Evolutionary conservation across 2,888 invertebrate genomes (phyloP).

Genomic region (Cheilosia scutellata): DNA sequence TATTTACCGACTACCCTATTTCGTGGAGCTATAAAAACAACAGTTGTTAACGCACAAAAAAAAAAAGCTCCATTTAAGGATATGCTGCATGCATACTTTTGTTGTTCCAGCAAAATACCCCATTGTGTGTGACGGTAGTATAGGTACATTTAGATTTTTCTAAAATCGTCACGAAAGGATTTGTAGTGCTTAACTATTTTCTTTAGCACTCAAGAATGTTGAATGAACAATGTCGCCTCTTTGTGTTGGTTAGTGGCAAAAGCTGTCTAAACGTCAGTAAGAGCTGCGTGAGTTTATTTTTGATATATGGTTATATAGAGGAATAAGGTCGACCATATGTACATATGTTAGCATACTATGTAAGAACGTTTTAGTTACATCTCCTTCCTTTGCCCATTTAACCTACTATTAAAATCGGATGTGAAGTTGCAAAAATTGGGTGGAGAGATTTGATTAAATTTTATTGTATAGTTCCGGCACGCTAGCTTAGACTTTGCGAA

Average conservation of each 20-base stretch:
- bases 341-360: neutral
- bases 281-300: constrained; percentile 37
- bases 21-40: constrained; percentile 12
- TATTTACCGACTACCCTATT: constrained; percentile 6
- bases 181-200: constrained; percentile 4
- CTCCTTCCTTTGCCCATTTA: neutral
- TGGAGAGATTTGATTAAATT: neutral
- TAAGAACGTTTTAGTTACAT: constrained; percentile 36
- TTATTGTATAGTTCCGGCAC: neutral
- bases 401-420: neutral
- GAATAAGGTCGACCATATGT: neutral
- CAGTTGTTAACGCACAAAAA: neutral
- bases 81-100: constrained; percentile 28
- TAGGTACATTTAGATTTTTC: constrained; percentile 4
- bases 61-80: constrained; percentile 22
- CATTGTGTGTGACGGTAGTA: constrained; percentile 8
- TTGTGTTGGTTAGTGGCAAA: constrained; percentile 4
- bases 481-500: neutral
- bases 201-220: constrained; percentile 20
- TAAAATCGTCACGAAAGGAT: constrained; percentile 49
- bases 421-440: neutral
- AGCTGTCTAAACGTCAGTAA: neutral
- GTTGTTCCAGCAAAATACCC: constrained; percentile 32
- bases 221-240: constrained; percentile 34
- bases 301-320: neutral